A percentile compares a stretch with the other conserved stretches of the same genome.
Evolutionary conservation across 2,888 invertebrate genomes (phyloP).

Genomic region (Lucinisca nassula): DNA sequence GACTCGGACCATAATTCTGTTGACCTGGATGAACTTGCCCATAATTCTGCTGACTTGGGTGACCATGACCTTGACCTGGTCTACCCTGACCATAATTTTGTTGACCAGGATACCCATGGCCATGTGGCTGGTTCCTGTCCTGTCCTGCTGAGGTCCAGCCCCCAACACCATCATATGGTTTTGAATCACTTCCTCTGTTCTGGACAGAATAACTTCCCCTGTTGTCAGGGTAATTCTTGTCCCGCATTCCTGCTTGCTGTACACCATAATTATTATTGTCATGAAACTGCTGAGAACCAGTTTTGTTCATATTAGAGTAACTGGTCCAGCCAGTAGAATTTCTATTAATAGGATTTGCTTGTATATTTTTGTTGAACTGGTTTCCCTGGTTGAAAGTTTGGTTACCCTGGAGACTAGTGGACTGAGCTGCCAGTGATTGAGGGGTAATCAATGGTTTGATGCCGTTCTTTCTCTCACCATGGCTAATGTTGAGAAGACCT

Average conservation of each 20-base stretch:
- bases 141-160: background rate
- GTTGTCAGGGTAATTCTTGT: slow-evolving; percentile 42
- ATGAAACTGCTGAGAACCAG: background rate
- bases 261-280: background rate
- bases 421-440: background rate
- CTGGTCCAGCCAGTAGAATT: background rate
- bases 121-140: background rate
- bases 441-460: slow-evolving; percentile 27
- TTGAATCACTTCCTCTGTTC: background rate
- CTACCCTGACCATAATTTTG: background rate
- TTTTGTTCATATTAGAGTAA: background rate
- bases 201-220: slow-evolving; percentile 43
- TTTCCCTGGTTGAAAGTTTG: background rate
- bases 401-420: slow-evolving; percentile 9
- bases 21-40: background rate
- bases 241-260: slow-evolving; percentile 22
- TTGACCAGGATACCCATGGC: background rate
- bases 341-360: background rate
- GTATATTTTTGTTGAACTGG: background rate
- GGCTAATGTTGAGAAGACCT: slow-evolving; percentile 91
- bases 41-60: background rate
- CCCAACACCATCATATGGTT: background rate
- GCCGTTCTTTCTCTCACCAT: slow-evolving; percentile 89
- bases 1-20: background rate
- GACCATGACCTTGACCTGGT: background rate